phyloP scores from a whole-genome alignment of 2,888 invertebrate genomes.

The Hirtodrosophila cameraria region DNA sequence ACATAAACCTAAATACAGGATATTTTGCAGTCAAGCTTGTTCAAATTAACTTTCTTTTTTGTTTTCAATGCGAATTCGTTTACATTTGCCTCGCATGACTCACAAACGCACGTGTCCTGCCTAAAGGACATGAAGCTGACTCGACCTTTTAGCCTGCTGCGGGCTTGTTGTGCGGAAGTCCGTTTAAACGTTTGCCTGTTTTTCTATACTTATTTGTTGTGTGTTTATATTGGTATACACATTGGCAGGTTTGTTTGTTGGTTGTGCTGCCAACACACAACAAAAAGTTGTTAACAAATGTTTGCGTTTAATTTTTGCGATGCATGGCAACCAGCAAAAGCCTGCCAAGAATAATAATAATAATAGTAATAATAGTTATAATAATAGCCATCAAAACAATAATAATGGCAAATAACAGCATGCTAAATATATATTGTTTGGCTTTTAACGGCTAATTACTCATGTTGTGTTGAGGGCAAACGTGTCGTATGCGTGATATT shows the following conservation, averaged over 20 bases:
- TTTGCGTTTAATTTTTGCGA: constrained; percentile 67
- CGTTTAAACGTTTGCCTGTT: not conserved
- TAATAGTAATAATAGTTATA: constrained; percentile 26
- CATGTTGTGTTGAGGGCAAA: constrained; percentile 26
- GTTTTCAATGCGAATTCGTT: not conserved
- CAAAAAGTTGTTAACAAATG: constrained; percentile 64
- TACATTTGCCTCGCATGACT: constrained; percentile 1
- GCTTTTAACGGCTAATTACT: constrained; percentile 58
- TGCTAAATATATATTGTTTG: constrained; percentile 47
- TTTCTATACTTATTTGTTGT: too few relatives aligned
- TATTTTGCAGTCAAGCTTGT: too few relatives aligned
- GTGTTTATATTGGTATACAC: too few relatives aligned
- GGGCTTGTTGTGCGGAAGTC: too few relatives aligned
- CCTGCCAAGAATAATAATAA: constrained; percentile 20
- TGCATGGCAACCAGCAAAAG: constrained; percentile 46
- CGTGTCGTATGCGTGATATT: constrained; percentile 67
- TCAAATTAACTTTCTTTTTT: not conserved
- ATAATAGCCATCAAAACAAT: constrained; percentile 31
- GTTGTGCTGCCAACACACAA: constrained; percentile 28
- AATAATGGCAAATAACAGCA: constrained; percentile 38
- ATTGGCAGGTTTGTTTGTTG: constrained; percentile 2
- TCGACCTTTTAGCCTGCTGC: too few relatives aligned
- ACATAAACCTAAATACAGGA: too few relatives aligned
- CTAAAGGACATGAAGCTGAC: not conserved
- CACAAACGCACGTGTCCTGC: constrained; percentile 4